Evolutionary conservation across 2,888 invertebrate species (phyloP).

Genomic region (Yponomeuta sedellus): DNA sequence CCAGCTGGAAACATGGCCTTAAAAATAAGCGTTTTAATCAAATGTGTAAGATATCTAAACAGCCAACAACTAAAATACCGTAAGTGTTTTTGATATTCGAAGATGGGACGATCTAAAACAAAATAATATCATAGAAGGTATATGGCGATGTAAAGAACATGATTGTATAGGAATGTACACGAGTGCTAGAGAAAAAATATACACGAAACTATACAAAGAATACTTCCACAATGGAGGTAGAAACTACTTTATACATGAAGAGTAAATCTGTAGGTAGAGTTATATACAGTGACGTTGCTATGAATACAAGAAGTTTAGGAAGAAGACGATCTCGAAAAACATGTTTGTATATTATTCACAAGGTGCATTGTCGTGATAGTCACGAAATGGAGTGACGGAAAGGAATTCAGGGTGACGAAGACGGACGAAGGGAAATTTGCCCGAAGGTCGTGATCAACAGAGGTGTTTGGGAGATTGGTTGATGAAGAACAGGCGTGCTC

Average conservation of each 20-base stretch:
- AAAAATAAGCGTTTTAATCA: no score
- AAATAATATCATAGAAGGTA: neutral
- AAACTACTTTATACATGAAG: slow-evolving; percentile 5
- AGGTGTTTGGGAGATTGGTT: slow-evolving; percentile 15
- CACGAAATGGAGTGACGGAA: neutral
- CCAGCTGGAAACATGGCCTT: no score
- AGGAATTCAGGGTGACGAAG: slow-evolving; percentile 1
- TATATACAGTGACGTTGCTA: slow-evolving; percentile 18
- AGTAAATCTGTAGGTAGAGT: neutral
- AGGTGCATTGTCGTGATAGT: slow-evolving; percentile 53
- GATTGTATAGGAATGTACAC: neutral
- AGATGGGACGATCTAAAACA: neutral
- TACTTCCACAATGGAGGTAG: neutral
- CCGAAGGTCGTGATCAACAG: slow-evolving; percentile 10
- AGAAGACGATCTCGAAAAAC: slow-evolving; percentile 35
- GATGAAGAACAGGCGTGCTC: slow-evolving; percentile 56
- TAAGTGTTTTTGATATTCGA: neutral
- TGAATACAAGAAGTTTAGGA: slow-evolving; percentile 20
- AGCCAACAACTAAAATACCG: neutral
- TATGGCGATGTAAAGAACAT: neutral
- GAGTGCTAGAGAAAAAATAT: neutral
- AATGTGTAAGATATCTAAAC: neutral
- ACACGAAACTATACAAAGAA: neutral
- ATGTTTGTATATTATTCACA: slow-evolving; percentile 60
- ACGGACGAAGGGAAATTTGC: neutral